These are phyloP conservation scores for Eublepharis macularius DNA, from an alignment of 2,113 vertebrate genomes.

Conservation along the genomic window DNA sequence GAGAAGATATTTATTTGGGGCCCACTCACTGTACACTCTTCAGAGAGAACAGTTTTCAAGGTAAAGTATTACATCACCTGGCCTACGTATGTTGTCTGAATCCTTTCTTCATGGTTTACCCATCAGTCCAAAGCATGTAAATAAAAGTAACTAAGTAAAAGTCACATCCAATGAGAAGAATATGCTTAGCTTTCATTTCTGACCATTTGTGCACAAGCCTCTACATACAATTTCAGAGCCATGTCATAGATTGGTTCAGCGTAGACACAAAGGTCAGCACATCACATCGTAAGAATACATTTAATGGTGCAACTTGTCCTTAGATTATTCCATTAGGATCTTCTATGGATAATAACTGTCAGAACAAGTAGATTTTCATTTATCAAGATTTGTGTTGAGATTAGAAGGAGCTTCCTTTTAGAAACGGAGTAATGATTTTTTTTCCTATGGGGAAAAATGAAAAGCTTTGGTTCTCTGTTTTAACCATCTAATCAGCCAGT, in stretches of 20 bases:
- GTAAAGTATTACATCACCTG: not conserved
- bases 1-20: not conserved
- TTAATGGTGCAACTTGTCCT: not conserved
- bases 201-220: not conserved
- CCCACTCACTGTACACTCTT: not conserved
- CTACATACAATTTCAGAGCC: not conserved
- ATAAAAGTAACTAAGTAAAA: too few relatives aligned
- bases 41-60: not conserved
- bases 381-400: not conserved
- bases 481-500: not conserved
- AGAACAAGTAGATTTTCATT: constrained; percentile 8
- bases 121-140: not conserved
- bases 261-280: not conserved
- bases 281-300: not conserved
- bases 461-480: not conserved
- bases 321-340: not conserved
- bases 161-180: not conserved
- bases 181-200: not conserved
- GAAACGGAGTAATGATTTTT: not conserved
- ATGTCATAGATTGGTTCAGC: not conserved
- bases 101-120: not conserved
- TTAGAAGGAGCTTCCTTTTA: not conserved
- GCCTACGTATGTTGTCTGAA: not conserved
- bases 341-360: not conserved
- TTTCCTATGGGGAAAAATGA: not conserved